Base-by-base conservation (phyloP, 2,797 vertebrate species). In the Sebastes steindachneri region DNA sequence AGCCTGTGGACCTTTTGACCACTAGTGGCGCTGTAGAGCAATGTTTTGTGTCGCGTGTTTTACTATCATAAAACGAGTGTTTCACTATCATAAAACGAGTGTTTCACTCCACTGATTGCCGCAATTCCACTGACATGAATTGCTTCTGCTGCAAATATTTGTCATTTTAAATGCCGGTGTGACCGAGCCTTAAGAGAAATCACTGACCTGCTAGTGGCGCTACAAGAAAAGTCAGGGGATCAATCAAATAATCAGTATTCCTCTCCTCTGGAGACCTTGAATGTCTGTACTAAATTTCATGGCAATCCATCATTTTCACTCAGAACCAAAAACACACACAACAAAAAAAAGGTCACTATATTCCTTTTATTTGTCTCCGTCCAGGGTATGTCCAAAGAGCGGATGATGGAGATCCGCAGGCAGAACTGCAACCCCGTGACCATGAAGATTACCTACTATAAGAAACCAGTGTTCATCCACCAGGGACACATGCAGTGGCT, bases 401-500 rank as follows among this genome's bases (percentile, higher is more conserved):
- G 0, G 0, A 94, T 97, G 86, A 84, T 95, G 90, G 93, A 96
- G 73, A 96, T 98, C 66, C 96, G 97, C 25, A 93, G 88, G 33
- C 73, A 91, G 19, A 93, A 95, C 68, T 73, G 97, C 72, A 94
- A 95, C 26, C 96, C 97, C 0, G 88, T 96, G 72, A 87, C 79
- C 26, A 82, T 84, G 53, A 96, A 95, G 83, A 87, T 96, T 5
- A 96, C 92, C 0, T 96, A 86, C 77, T 99, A 97, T 91, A 96
- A 96, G 80, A 96, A 94, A n/a, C 98, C 98, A 2, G 63, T 99
- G 82, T 93, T 97, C 77, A 85, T 99, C 75, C 96, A 98, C 86
- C 98, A 99, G 90, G 98, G 98, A 0, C 77, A 97, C 87, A 99
- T 98, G 98, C 97, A 99, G 88, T 99, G 98, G 97, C 77, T 99